phyloP scores from a whole-genome alignment of 2,888 invertebrate genomes.

The Acrocyrtus sp. region DNA sequence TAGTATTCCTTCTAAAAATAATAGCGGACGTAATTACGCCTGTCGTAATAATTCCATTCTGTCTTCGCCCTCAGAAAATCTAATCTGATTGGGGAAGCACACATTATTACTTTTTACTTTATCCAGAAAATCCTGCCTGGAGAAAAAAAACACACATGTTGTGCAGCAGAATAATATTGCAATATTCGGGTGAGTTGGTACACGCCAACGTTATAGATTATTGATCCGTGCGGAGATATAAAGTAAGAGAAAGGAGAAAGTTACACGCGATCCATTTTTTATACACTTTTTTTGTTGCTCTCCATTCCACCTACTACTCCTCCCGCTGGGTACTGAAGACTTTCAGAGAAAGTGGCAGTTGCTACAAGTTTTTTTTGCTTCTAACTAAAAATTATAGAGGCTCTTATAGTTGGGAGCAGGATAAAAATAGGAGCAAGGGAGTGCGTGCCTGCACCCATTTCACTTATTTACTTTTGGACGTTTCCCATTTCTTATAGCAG shows the following conservation, averaged over 20 bases:
- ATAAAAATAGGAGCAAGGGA: no score
- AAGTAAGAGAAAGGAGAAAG: constrained; percentile 7
- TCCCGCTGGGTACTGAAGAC: neutral
- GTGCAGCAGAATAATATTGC: neutral
- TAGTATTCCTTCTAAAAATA: no score
- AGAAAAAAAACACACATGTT: neutral
- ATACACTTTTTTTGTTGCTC: neutral
- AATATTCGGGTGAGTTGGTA: neutral
- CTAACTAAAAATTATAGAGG: neutral
- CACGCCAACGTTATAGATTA: constrained; percentile 26
- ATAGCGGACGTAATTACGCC: no score
- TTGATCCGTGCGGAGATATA: no score
- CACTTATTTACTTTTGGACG: neutral
- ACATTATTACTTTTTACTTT: no score
- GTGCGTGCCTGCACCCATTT: neutral
- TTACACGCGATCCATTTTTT: constrained; percentile 29
- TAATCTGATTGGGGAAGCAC: neutral
- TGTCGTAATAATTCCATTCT: constrained; percentile 12
- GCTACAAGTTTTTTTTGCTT: neutral
- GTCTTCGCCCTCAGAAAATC: neutral
- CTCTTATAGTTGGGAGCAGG: neutral
- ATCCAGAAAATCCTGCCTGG: neutral
- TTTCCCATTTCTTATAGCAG: no score
- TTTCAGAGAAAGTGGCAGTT: no score
- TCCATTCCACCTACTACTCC: constrained; percentile 5